Conservation (phyloP, 30 jellyfish, hydroid and myxozoan genomes). For the Pseudorhiza aurosa region DNA sequence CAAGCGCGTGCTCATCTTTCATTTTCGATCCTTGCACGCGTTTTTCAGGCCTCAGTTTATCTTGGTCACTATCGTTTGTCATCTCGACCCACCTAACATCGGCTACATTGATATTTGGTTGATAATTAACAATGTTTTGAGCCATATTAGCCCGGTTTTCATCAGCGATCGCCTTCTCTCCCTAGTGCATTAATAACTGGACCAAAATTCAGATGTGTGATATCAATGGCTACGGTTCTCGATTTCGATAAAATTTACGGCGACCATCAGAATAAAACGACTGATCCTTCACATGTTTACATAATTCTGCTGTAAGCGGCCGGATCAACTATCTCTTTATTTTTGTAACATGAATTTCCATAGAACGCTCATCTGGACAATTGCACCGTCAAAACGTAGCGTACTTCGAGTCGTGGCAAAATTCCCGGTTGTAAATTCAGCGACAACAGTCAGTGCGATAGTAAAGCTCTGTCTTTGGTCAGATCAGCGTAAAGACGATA, state of each 20-base stretch:
- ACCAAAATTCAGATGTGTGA: no score
- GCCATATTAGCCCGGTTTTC: slow-evolving; percentile 50
- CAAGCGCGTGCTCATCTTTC: slow-evolving; percentile 57
- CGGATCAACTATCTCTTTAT: not conserved
- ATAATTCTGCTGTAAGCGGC: slow-evolving; percentile 16
- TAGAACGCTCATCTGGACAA: slow-evolving; percentile 2
- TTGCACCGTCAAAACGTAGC: not conserved
- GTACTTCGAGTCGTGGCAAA: no score
- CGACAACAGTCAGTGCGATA: no score
- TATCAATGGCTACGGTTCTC: no score
- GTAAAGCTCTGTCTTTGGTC: no score
- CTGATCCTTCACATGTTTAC: slow-evolving; percentile 21
- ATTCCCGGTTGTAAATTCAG: no score
- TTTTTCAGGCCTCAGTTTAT: slow-evolving; percentile 31
- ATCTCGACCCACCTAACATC: slow-evolving; percentile 62
- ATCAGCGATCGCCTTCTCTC: slow-evolving; percentile 32
- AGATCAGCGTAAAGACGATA: not conserved
- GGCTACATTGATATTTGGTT: slow-evolving; percentile 13
- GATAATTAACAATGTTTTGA: slow-evolving; percentile 31
- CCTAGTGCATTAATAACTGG: slow-evolving; percentile 34
- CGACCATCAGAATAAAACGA: slow-evolving; percentile 18
- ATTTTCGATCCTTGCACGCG: slow-evolving; percentile 55
- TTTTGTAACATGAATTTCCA: slow-evolving; percentile 26
- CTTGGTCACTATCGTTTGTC: not conserved
- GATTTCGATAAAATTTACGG: not conserved